phyloP scores from a whole-genome alignment of 2,113 vertebrate species.

The Xiphophorus hellerii region DNA sequence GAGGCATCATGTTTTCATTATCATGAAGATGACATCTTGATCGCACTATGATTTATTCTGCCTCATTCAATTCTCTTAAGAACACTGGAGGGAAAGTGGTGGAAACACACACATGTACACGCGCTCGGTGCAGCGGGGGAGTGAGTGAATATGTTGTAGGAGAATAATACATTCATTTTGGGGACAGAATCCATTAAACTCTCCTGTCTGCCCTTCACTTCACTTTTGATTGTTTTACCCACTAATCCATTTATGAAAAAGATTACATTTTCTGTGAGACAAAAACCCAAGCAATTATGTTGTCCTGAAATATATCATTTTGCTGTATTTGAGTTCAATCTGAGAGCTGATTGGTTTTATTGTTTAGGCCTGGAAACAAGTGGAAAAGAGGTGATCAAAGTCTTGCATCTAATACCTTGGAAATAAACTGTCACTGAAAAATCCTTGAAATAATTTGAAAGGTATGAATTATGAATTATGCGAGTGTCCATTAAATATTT shows the following conservation, averaged over 20 bases:
- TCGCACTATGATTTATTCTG: constrained; percentile 73
- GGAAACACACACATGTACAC: constrained; percentile 23
- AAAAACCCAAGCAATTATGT: constrained; percentile 64
- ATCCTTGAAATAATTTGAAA: neutral
- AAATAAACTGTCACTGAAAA: neutral
- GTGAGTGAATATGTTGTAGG: constrained; percentile 28
- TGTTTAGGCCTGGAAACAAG: neutral
- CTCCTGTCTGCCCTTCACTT: constrained; percentile 69
- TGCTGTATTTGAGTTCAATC: neutral
- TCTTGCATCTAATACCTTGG: neutral
- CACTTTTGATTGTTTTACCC: constrained; percentile 61
- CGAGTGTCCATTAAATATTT: neutral
- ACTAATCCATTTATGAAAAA: constrained; percentile 48
- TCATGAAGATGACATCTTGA: constrained; percentile 74
- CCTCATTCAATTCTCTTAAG: constrained; percentile 65
- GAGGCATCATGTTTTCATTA: constrained; percentile 77
- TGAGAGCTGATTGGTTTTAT: neutral
- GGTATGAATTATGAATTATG: neutral
- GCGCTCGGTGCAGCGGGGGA: constrained; percentile 1
- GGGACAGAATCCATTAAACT: constrained; percentile 70
- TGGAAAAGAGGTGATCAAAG: neutral
- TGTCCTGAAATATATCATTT: constrained; percentile 37
- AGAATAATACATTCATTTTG: constrained; percentile 58
- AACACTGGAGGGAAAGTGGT: constrained; percentile 50
- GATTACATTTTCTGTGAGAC: constrained; percentile 56